A percentile compares a stretch with the other conserved stretches of the same genome.
These are phyloP conservation scores for Thunnus maccoyii DNA, from an alignment of 2,113 vertebrate species.

Conservation along the genomic window DNA sequence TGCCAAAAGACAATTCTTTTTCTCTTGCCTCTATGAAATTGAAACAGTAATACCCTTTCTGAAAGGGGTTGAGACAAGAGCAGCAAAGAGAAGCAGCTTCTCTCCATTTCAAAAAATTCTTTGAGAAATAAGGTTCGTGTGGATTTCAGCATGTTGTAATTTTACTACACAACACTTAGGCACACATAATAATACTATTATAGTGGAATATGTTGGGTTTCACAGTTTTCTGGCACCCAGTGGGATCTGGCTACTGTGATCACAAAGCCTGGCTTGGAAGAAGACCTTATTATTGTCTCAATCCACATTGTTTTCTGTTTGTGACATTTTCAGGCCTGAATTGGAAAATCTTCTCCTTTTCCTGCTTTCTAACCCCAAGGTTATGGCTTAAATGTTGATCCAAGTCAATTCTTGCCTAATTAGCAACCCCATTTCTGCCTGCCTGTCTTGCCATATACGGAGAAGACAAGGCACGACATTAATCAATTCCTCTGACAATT, in stretches of 20 bases:
- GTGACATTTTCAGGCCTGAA: conserved; percentile 17
- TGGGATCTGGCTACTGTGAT: conserved; percentile 22
- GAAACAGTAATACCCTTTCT: conserved; percentile 15
- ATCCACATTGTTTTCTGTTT: conserved; percentile 18
- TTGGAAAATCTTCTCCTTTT: conserved; percentile 36
- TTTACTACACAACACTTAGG: background rate
- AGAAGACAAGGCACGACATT: conserved; percentile 26
- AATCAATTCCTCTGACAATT: conserved; percentile 36
- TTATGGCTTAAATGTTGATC: conserved; percentile 30
- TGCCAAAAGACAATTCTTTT: conserved; percentile 39
- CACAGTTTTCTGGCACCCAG: conserved; percentile 15
- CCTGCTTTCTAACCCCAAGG: conserved; percentile 16
- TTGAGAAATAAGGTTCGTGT: conserved; percentile 42
- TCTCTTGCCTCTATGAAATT: conserved; percentile 24
- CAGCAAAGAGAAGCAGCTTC: conserved; percentile 2
- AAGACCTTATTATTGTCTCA: conserved; percentile 35
- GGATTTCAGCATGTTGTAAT: conserved; percentile 33
- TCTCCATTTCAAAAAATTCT: background rate
- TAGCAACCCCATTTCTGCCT: conserved; percentile 50
- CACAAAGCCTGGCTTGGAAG: conserved; percentile 29
- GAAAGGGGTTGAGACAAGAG: conserved; percentile 10
- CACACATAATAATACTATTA: conserved; percentile 1
- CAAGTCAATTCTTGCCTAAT: conserved; percentile 65
- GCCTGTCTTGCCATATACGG: conserved; percentile 13
- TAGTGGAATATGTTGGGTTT: conserved; percentile 6